Evolutionary conservation across 2,113 vertebrate genomes (phyloP).

Genomic region (Eretmodus cyanostictus): DNA sequence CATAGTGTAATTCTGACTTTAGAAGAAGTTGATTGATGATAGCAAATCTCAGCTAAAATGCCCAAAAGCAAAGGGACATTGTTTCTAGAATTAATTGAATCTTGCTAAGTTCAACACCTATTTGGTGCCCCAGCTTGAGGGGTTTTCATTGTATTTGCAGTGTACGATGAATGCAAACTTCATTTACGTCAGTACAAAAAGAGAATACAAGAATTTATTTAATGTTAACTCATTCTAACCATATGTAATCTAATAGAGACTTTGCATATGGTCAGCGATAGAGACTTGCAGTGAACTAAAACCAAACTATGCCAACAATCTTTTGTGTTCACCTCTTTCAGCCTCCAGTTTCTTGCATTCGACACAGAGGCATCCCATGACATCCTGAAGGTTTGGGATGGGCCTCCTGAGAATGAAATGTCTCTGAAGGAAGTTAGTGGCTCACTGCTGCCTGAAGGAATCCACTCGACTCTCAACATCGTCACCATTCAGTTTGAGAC

Average conservation of each 20-base stretch:
- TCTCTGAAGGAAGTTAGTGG: slow-evolving; percentile 93
- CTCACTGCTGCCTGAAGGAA: slow-evolving; percentile 91
- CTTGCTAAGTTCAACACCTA: not conserved
- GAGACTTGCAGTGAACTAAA: not conserved
- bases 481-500: slow-evolving; percentile 98
- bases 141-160: not conserved
- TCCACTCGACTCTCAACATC: slow-evolving; percentile 93
- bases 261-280: not conserved
- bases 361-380: slow-evolving; percentile 98
- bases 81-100: not conserved
- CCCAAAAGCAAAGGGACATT: not conserved
- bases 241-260: not conserved
- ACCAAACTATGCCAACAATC: not conserved
- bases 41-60: not conserved
- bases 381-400: slow-evolving; percentile 96
- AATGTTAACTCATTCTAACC: not conserved
- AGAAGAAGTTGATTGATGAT: slow-evolving; percentile 18
- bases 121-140: not conserved
- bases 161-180: not conserved
- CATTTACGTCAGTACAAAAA: not conserved
- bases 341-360: slow-evolving; percentile 95
- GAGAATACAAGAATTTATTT: not conserved
- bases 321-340: slow-evolving; percentile 40
- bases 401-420: slow-evolving; percentile 93
- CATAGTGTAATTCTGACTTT: not conserved